A percentile compares a stretch with the other conserved stretches of the same genome.
Evolutionary conservation across 30 jellyfish, hydroid and myxozoan genomes (phyloP).

Genomic region (Aurelia aurita): DNA sequence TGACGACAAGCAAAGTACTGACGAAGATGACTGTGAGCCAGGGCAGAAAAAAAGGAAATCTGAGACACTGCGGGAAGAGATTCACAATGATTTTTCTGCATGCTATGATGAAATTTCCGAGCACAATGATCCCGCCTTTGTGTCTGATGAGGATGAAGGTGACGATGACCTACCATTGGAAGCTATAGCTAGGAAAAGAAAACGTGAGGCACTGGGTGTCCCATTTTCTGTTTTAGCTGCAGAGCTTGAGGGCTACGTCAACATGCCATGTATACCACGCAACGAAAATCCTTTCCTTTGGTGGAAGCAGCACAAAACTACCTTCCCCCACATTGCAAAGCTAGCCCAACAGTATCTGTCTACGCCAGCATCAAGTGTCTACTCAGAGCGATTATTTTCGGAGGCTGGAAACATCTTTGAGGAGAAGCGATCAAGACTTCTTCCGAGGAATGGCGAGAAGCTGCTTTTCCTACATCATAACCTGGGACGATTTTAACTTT

Average conservation of each 20-base stretch:
- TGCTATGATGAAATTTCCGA: conserved; percentile 74
- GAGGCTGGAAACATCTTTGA: conserved; percentile 78
- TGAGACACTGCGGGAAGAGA: conserved; percentile 59
- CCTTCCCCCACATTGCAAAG: conserved; percentile 55
- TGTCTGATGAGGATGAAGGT: conserved; percentile 39
- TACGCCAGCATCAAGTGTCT: conserved; percentile 52
- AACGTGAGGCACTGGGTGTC: conserved; percentile 24
- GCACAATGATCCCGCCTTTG: conserved; percentile 25
- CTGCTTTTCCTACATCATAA: conserved; percentile 54
- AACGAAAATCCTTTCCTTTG: conserved; percentile 46
- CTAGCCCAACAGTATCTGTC: conserved; percentile 33
- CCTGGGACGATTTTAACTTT: conserved; percentile 19
- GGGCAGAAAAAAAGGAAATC: conserved; percentile 49
- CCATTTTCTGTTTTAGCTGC: conserved; percentile 43
- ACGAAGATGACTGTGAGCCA: conserved; percentile 50
- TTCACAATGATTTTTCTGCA: conserved; percentile 46
- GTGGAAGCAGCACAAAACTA: conserved; percentile 60
- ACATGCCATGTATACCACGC: conserved; percentile 35
- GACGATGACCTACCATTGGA: conserved; percentile 31
- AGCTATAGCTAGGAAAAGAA: conserved; percentile 35
- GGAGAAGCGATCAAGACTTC: conserved; percentile 57
- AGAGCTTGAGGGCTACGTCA: conserved; percentile 39
- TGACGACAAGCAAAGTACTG: conserved; percentile 15
- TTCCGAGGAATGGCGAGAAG: no score
- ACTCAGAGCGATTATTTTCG: conserved; percentile 53